Percentiles rank a stretch among this genome's conserved stretches.
These are phyloP conservation scores for Leptopilina myrica DNA, from an alignment of 2,888 invertebrate genomes.

Conservation along the genomic window DNA sequence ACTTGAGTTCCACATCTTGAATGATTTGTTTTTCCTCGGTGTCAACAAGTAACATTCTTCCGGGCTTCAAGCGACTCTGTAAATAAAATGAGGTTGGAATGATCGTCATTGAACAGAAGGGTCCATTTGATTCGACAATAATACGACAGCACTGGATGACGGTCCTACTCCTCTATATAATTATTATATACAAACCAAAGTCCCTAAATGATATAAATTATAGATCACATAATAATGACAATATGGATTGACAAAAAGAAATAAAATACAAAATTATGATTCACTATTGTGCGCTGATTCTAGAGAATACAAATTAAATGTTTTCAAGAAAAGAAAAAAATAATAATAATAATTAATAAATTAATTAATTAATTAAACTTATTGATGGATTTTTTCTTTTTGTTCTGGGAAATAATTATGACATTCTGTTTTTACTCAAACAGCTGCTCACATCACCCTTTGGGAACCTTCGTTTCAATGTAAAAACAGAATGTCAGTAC, in stretches of 20 bases:
- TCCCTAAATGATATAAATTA: slow-evolving; percentile 72
- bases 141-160: slow-evolving; percentile 71
- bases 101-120: slow-evolving; percentile 62
- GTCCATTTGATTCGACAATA: slow-evolving; percentile 60
- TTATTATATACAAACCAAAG: slow-evolving; percentile 69
- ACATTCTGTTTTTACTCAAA: slow-evolving; percentile 59
- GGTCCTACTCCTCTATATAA: slow-evolving; percentile 67
- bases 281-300: slow-evolving; percentile 52
- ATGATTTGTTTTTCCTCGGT: slow-evolving; percentile 93
- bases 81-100: slow-evolving; percentile 71
- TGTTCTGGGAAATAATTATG: slow-evolving; percentile 44
- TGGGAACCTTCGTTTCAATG: slow-evolving; percentile 33
- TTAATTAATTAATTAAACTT: slow-evolving; percentile 53
- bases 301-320: slow-evolving; percentile 50
- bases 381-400: slow-evolving; percentile 46
- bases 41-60: slow-evolving; percentile 98
- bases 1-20: slow-evolving; percentile 95
- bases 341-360: too few species aligned
- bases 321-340: too few species aligned
- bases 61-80: slow-evolving; percentile 97
- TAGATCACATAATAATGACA: slow-evolving; percentile 66
- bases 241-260: slow-evolving; percentile 68
- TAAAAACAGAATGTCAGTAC: slow-evolving; percentile 60
- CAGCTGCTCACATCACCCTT: slow-evolving; percentile 26
- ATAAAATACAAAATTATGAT: slow-evolving; percentile 68